Evolutionary conservation across 2,797 vertebrate species (phyloP).

Genomic region (Paramormyrops hopkinsi): DNA sequence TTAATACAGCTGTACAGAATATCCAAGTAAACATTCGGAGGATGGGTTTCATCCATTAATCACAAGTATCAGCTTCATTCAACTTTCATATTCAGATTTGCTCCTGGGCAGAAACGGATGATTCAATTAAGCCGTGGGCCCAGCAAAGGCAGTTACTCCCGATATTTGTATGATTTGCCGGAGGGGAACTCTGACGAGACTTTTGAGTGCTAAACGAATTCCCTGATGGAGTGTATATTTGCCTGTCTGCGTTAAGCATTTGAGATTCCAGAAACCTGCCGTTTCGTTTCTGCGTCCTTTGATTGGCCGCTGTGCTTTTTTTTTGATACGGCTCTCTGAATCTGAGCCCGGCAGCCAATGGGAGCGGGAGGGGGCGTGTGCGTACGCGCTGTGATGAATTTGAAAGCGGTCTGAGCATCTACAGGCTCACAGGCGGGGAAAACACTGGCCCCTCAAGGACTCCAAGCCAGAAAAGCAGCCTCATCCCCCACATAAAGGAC

Average conservation of each 20-base stretch:
- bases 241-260: background rate
- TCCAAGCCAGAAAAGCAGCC: conserved; percentile 24
- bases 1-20: too few relatives aligned
- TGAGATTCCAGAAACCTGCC: background rate
- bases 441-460: conserved; percentile 31
- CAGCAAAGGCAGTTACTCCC: background rate
- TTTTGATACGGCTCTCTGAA: conserved; percentile 21
- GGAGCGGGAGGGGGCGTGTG: conserved; percentile 23
- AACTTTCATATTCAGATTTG: background rate
- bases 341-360: conserved; percentile 36
- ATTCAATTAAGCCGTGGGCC: background rate
- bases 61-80: background rate
- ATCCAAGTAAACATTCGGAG: background rate
- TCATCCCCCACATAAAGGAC: conserved; percentile 13
- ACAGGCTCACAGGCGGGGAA: conserved; percentile 36
- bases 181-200: background rate
- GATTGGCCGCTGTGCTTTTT: background rate
- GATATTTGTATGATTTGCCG: background rate
- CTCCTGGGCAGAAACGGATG: background rate
- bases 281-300: background rate
- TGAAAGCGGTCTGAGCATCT: conserved; percentile 49
- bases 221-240: background rate
- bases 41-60: background rate
- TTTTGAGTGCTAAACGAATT: background rate
- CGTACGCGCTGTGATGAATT: conserved; percentile 41